Evolutionary conservation across 2,113 vertebrate genomes (phyloP).

Genomic region (Sinosuthora webbiana): DNA sequence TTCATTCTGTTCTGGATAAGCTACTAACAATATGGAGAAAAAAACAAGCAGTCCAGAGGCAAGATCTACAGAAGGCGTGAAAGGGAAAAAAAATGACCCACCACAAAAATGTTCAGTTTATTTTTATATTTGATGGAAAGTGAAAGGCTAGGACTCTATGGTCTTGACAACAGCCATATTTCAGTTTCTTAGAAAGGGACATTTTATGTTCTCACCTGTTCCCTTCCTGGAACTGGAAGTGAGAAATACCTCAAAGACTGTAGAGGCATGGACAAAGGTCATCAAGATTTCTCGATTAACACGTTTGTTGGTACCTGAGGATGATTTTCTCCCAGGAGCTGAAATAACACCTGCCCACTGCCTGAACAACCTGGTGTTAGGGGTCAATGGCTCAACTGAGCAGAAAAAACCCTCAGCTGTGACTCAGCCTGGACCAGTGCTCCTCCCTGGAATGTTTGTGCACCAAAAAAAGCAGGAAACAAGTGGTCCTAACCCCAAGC

Average conservation of each 20-base stretch:
- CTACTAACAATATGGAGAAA: not conserved
- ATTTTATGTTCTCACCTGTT: not conserved
- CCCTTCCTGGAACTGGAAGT: not conserved
- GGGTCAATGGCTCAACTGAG: not conserved
- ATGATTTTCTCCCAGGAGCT: not conserved
- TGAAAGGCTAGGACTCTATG: not conserved
- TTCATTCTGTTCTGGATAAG: not conserved
- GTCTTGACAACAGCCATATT: not conserved
- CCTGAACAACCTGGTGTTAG: not conserved
- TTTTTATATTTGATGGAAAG: not conserved
- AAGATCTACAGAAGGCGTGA: not conserved
- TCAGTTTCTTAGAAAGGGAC: not conserved
- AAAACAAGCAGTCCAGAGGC: not conserved
- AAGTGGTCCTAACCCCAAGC: not conserved
- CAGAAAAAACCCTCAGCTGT: not conserved
- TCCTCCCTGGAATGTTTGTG: not conserved
- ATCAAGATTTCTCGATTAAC: not conserved
- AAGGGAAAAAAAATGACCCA: not conserved
- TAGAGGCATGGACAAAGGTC: not conserved
- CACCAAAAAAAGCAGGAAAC: not conserved
- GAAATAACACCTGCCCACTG: not conserved
- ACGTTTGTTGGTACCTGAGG: not conserved
- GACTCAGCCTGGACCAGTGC: not conserved
- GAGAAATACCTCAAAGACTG: not conserved
- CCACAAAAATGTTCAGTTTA: not conserved